Evolutionary conservation across 2,797 vertebrate genomes (phyloP).

Genomic region (Yasuhikotakia modesta): DNA sequence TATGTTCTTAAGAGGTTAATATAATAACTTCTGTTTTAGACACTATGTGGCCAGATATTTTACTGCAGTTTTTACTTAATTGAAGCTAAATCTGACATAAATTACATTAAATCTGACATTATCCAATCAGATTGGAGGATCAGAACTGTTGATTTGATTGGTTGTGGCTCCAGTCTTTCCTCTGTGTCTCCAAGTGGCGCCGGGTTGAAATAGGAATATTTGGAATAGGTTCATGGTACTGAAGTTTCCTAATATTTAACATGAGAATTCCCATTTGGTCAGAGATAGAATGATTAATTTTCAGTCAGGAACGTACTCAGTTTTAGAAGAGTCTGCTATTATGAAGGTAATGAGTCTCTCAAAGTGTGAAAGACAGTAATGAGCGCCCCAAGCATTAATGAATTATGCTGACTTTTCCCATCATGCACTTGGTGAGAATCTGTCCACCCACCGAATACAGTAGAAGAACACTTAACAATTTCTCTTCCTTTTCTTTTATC

Average conservation of each 20-base stretch:
- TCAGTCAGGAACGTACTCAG: slow-evolving; percentile 77
- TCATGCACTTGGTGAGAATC: slow-evolving; percentile 70
- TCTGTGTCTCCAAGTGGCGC: slow-evolving; percentile 7
- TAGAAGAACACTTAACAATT: slow-evolving; percentile 66
- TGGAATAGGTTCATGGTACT: slow-evolving; percentile 57
- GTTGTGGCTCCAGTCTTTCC: neutral
- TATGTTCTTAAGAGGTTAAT: neutral
- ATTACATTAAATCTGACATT: too few relatives aligned
- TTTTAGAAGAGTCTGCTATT: slow-evolving; percentile 81
- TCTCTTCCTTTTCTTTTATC: slow-evolving; percentile 60
- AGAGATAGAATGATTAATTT: slow-evolving; percentile 80
- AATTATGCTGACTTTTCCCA: slow-evolving; percentile 79
- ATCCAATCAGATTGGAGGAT: too few relatives aligned
- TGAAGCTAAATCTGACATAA: too few relatives aligned
- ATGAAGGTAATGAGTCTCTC: slow-evolving; percentile 87
- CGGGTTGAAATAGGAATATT: slow-evolving; percentile 56
- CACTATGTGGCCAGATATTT: neutral
- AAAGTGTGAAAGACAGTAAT: slow-evolving; percentile 82
- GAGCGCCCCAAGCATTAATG: slow-evolving; percentile 80
- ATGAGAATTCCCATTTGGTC: slow-evolving; percentile 83
- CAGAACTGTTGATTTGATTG: too few relatives aligned
- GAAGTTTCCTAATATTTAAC: slow-evolving; percentile 78
- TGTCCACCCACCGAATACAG: slow-evolving; percentile 60
- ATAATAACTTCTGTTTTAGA: neutral
- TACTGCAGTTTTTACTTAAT: too few relatives aligned